These are phyloP conservation scores for Morone chrysops DNA, from an alignment of 2,113 vertebrate genomes.

Conservation along the genomic window DNA sequence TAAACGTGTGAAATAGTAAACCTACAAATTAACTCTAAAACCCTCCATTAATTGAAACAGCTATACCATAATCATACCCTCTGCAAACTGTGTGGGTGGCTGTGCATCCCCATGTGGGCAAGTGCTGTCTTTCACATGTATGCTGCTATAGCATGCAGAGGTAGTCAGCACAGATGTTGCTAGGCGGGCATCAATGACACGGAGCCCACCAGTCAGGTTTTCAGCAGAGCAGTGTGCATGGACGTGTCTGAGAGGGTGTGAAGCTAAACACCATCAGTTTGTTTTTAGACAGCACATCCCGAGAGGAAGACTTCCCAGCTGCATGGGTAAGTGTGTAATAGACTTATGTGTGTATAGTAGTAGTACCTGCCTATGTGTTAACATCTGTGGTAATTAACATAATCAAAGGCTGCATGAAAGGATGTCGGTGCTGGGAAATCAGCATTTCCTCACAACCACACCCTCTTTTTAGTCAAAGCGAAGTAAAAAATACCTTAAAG, in stretches of 20 bases:
- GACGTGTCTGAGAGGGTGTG: slow-evolving; percentile 65
- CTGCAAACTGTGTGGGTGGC: background rate
- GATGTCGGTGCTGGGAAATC: background rate
- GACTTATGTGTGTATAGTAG: background rate
- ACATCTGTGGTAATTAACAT: slow-evolving; percentile 44
- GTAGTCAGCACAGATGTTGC: slow-evolving; percentile 62
- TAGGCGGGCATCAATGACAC: slow-evolving; percentile 53
- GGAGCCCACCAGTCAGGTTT: slow-evolving; percentile 67
- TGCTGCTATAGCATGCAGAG: slow-evolving; percentile 17
- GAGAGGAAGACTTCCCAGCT: slow-evolving; percentile 57
- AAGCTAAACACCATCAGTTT: slow-evolving; percentile 72
- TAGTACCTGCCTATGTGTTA: slow-evolving; percentile 28
- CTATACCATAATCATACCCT: slow-evolving; percentile 1
- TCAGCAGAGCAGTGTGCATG: slow-evolving; percentile 60
- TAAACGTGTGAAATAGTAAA: slow-evolving; percentile 29
- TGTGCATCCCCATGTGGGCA: slow-evolving; percentile 25
- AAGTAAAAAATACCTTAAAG: background rate
- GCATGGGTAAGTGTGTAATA: slow-evolving; percentile 32
- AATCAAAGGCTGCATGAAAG: slow-evolving; percentile 19
- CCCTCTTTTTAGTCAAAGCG: background rate
- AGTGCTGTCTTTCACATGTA: slow-evolving; percentile 24
- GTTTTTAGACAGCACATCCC: slow-evolving; percentile 67
- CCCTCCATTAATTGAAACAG: background rate
- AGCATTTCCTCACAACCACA: background rate
- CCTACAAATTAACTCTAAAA: slow-evolving; percentile 14